A percentile compares a stretch with the other conserved stretches of the same genome.
These are phyloP conservation scores for Poeciliopsis presidionis DNA, from an alignment of 2,797 vertebrate species.

Conservation along the genomic window DNA sequence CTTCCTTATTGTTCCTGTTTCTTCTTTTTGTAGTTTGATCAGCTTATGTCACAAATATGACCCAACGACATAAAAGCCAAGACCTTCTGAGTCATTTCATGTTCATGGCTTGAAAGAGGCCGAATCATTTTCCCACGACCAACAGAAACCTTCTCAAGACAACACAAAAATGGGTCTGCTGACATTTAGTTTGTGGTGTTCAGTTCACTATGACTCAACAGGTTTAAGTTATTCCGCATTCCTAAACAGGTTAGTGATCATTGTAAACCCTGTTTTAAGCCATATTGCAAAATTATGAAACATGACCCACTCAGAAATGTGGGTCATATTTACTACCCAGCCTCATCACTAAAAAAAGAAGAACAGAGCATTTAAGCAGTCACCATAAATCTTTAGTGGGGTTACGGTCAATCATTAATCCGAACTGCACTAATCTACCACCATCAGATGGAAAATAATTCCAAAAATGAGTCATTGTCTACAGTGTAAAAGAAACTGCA, in stretches of 20 bases:
- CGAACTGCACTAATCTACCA: neutral
- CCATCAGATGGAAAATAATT: neutral
- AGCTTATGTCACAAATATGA: neutral
- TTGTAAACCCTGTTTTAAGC: neutral
- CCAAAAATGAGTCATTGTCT: neutral
- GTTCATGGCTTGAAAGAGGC: neutral
- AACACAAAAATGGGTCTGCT: neutral
- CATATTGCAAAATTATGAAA: neutral
- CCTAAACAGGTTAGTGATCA: neutral
- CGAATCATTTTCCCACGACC: neutral
- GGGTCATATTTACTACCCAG: neutral
- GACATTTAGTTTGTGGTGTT: neutral
- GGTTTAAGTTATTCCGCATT: neutral
- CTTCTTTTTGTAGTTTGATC: neutral
- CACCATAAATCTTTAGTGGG: neutral
- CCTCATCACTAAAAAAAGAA: neutral
- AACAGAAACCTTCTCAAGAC: neutral
- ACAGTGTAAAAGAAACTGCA: neutral
- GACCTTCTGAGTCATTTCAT: neutral
- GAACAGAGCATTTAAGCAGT: neutral
- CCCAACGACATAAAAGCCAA: neutral
- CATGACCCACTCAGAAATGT: too few relatives aligned
- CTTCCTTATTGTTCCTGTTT: neutral
- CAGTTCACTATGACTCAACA: neutral
- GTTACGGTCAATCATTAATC: neutral